Conservation (phyloP, 2,113 vertebrate species). For the Melospiza melodia region DNA sequence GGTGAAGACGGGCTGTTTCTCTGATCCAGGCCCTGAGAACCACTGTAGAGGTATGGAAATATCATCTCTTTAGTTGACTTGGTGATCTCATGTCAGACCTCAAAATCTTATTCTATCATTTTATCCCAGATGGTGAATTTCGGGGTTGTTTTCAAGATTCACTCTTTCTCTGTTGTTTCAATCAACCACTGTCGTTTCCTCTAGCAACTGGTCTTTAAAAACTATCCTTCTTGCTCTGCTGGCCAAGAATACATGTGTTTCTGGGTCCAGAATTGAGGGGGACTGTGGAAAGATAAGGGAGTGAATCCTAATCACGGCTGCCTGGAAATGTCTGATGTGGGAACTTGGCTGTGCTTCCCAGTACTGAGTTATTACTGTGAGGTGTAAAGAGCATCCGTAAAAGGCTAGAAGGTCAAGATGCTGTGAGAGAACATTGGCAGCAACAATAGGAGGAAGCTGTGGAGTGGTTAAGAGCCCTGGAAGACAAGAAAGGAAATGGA, state of each 20-base stretch:
- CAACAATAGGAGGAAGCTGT: background rate
- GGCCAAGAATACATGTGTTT: rapidly evolving
- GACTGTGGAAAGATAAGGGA: background rate
- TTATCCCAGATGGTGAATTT: background rate
- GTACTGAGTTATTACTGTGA: background rate
- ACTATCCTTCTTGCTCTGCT: background rate
- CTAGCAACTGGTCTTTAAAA: background rate
- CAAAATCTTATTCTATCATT: background rate
- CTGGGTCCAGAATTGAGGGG: background rate
- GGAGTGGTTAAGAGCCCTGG: background rate
- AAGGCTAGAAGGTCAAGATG: background rate
- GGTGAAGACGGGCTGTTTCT: background rate
- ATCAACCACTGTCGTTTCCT: background rate
- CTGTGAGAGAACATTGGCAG: background rate
- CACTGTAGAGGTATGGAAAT: background rate
- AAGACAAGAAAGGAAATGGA: background rate
- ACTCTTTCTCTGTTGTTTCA: background rate
- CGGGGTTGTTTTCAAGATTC: background rate
- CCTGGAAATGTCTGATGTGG: rapidly evolving
- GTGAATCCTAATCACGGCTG: background rate
- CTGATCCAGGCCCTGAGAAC: background rate
- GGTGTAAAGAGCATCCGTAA: background rate
- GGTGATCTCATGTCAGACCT: background rate
- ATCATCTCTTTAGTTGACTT: background rate
- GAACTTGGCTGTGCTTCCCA: background rate